Conservation (phyloP, 2,113 vertebrate species). For the Anthoscopus minutus region DNA sequence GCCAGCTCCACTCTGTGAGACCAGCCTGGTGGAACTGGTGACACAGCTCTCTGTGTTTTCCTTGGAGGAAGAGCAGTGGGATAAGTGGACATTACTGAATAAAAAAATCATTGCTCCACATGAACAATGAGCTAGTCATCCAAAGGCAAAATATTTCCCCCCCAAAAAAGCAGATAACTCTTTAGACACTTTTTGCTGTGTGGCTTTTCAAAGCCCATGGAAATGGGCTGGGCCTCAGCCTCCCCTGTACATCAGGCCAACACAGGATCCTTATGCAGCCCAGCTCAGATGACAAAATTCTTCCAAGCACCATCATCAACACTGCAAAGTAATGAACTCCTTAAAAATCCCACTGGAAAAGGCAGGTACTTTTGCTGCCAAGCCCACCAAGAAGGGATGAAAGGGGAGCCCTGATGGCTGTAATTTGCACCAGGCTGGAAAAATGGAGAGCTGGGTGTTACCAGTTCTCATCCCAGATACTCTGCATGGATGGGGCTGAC, state of each 20-base stretch:
- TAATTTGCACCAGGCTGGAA: background rate
- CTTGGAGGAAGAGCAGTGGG: conserved; percentile 9
- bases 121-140: conserved; percentile 11
- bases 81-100: background rate
- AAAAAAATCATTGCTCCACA: conserved; percentile 17
- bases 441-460: background rate
- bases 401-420: background rate
- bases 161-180: background rate
- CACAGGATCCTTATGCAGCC: background rate
- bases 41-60: conserved; percentile 1
- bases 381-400: conserved; percentile 58
- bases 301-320: conserved; percentile 33
- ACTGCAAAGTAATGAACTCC: background rate
- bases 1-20: background rate
- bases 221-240: background rate
- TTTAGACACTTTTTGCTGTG: background rate
- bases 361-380: background rate
- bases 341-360: conserved; percentile 31
- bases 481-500: background rate
- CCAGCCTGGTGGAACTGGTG: conserved; percentile 23
- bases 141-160: background rate
- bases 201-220: background rate
- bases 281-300: background rate
- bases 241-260: background rate
- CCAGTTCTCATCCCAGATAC: background rate